Evolutionary conservation across 2,888 invertebrate species (phyloP).

Genomic region (Cephus rjabovi): DNA sequence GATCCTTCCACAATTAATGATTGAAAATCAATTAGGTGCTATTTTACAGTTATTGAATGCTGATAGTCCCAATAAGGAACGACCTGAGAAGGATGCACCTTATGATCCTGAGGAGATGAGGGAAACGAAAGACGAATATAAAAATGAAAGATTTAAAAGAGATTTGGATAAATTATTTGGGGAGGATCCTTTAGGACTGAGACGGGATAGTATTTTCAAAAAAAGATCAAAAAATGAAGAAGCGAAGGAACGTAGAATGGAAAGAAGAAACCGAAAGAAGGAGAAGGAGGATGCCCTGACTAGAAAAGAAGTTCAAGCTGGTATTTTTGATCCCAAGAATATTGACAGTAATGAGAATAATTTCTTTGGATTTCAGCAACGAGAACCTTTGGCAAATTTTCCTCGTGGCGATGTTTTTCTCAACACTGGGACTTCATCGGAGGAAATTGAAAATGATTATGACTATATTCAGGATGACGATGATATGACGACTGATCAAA

Average conservation of each 20-base stretch:
- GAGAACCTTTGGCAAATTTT: constrained; percentile 36
- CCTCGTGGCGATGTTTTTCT: constrained; percentile 44
- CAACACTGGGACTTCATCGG: constrained; percentile 23
- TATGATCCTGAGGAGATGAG: constrained; percentile 13
- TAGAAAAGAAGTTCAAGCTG: constrained; percentile 15
- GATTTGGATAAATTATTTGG: constrained; percentile 29
- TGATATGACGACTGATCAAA: not conserved
- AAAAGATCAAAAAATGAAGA: constrained; percentile 29
- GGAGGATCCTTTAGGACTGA: constrained; percentile 29
- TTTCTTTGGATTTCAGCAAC: constrained; percentile 44
- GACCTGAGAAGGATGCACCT: not conserved
- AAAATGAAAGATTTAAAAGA: constrained; percentile 10
- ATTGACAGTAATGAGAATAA: constrained; percentile 40
- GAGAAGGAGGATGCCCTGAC: constrained; percentile 19
- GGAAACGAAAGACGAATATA: not conserved
- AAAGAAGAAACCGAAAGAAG: constrained; percentile 20
- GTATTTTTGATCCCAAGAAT: constrained; percentile 17
- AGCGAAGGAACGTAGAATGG: constrained; percentile 27
- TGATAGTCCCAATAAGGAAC: constrained; percentile 14
- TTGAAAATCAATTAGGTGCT: constrained; percentile 36
- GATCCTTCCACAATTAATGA: constrained; percentile 27
- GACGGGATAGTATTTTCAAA: constrained; percentile 17
- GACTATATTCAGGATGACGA: constrained; percentile 31
- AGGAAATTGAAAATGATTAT: constrained; percentile 24
- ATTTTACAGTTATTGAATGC: constrained; percentile 33